These are phyloP conservation scores for Chionis minor DNA, from an alignment of 2,113 vertebrate genomes.

Conservation along the genomic window DNA sequence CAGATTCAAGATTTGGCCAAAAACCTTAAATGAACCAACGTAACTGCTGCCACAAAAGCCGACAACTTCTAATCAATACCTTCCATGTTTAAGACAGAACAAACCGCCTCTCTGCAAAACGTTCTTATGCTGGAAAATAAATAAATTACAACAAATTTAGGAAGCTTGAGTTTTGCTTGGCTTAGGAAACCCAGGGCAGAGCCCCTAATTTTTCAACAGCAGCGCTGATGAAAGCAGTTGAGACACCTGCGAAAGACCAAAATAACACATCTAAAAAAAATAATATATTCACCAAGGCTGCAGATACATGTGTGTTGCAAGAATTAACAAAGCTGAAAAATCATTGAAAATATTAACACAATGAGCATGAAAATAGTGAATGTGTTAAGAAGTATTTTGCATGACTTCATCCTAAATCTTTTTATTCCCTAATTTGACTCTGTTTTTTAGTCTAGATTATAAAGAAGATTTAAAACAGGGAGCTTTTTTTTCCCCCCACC, in stretches of 20 bases:
- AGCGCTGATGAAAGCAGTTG: background rate
- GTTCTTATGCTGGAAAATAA: background rate
- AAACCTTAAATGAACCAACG: background rate
- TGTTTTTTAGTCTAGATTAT: conserved; percentile 35
- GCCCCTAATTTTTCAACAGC: background rate
- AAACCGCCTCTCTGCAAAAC: background rate
- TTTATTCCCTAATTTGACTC: conserved; percentile 44
- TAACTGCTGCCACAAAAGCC: conserved; percentile 25
- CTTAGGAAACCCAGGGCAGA: background rate
- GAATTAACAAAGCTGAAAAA: background rate
- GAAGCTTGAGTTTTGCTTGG: background rate
- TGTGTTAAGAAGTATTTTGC: background rate
- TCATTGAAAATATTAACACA: background rate
- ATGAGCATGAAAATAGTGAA: background rate
- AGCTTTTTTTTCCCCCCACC: background rate
- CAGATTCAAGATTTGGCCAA: background rate
- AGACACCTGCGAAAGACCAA: background rate
- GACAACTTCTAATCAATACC: background rate
- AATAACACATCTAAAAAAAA: background rate
- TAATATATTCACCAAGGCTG: background rate
- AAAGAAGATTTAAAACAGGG: conserved; percentile 59
- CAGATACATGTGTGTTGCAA: background rate
- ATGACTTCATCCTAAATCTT: conserved; percentile 20
- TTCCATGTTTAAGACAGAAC: background rate
- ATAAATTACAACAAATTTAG: background rate